Base-by-base conservation (phyloP, 2,797 vertebrate genomes). In the Gadopsis marmoratus region DNA sequence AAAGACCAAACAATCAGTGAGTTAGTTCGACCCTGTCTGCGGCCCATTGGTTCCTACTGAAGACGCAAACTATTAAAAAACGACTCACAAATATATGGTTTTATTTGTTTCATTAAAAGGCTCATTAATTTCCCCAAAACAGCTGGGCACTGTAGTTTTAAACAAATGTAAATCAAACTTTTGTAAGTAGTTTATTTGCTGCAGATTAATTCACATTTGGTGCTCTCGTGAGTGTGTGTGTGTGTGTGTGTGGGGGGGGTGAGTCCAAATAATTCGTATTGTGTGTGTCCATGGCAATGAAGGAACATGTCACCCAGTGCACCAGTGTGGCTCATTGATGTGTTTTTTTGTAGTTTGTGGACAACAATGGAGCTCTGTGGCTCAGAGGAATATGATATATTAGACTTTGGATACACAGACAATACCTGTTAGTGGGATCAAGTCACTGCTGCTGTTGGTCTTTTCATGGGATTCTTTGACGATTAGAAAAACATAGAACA, bases 401-500 rank as follows among this genome's bases (percentile, higher is more conserved):
- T 29, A 54, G 67, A 35, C 43, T 65, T 50, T 37, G 37, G 12
- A 65, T 33, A 56, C 23, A 16, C 45, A 50, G 5, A 19, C 7
- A 11, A 21, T 55, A 55, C 59, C 41, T 50, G 58, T 26, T 12
- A 37, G 9, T 11, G 41, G 64, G 23, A 73, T 58, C n/a, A 41
- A 23, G 69, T 77, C 8, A 7, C 39, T 37, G 62, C 61, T 48
- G 39, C 13, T 72, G 71, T 26, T 8, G 64, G 23, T 29, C 51
- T 48, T 78, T 79, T 70, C 59, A 54, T 76, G 31, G 41, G 68
- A 67, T 71, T 62, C 79, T 50, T 61, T 56, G 59, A 62, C 59
- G 63, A 26, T 61, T 69, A 63, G 5, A 59, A 54, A 66, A 67
- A 85, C 13, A 26, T 16, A 37, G 26, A 41, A 43, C 5, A 47